These are phyloP conservation scores for Scolopax rusticola DNA, from an alignment of 2,797 vertebrate species.

Conservation along the genomic window DNA sequence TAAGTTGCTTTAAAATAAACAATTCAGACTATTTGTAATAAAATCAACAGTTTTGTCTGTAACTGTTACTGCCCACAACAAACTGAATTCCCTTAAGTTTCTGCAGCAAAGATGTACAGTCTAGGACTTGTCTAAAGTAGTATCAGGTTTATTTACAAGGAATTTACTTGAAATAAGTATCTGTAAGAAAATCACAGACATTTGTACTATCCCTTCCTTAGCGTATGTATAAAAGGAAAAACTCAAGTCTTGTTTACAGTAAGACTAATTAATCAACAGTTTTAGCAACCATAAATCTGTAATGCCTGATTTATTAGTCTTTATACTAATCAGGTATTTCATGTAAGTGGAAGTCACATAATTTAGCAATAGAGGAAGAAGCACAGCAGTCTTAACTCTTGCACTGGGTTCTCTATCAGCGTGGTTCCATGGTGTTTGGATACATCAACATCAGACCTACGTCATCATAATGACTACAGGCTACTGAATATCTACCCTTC, in stretches of 20 bases:
- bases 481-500: background rate
- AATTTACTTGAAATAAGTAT: background rate
- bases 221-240: background rate
- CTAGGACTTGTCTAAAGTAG: background rate
- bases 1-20: background rate
- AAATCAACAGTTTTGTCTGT: background rate
- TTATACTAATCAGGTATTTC: background rate
- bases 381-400: background rate
- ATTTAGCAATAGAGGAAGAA: background rate
- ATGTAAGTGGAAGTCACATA: background rate
- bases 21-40: background rate
- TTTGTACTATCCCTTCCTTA: background rate
- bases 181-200: background rate
- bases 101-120: background rate
- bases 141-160: background rate
- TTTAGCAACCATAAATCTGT: background rate
- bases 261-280: background rate
- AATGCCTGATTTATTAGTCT: background rate
- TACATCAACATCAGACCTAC: background rate
- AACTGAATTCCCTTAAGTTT: background rate
- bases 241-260: background rate
- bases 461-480: rapidly evolving
- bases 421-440: rapidly evolving
- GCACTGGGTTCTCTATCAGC: background rate
- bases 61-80: background rate